phyloP scores from a whole-genome alignment of 2,888 invertebrate species.

The Sepioteuthis lessoniana region DNA sequence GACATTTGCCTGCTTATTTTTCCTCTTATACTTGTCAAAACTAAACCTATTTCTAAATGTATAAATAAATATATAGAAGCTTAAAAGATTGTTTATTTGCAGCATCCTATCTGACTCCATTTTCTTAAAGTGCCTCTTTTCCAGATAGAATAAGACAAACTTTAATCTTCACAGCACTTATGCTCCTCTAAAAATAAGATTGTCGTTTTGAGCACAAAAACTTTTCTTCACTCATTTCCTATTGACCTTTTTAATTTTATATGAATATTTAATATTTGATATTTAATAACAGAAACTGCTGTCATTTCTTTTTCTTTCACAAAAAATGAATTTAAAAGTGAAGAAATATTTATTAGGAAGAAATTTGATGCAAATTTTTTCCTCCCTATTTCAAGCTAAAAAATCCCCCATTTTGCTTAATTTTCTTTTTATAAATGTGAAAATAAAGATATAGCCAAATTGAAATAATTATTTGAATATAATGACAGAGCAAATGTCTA shows the following conservation, averaged over 20 bases:
- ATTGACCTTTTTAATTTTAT: neutral
- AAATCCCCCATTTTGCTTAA: too few relatives aligned
- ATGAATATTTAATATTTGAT: too few relatives aligned
- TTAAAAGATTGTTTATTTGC: neutral
- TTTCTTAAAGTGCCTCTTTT: neutral
- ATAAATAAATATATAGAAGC: too few relatives aligned
- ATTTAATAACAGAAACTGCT: neutral
- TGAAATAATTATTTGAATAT: too few relatives aligned
- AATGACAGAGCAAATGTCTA: too few relatives aligned
- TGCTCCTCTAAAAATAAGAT: slow-evolving; percentile 7
- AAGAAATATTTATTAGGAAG: neutral
- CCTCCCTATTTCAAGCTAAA: neutral
- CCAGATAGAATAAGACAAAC: neutral
- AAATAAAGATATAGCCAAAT: too few relatives aligned
- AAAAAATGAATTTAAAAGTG: neutral
- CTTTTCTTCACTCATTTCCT: neutral
- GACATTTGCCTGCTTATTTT: too few relatives aligned
- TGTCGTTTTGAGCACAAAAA: neutral
- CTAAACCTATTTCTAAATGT: neutral
- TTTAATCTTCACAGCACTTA: neutral
- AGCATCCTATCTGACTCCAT: neutral
- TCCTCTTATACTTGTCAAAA: neutral
- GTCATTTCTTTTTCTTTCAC: neutral
- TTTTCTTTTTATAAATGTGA: too few relatives aligned
- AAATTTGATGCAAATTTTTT: neutral